Conservation (phyloP, 2,888 invertebrate genomes). For the Mythimna lalbum region DNA sequence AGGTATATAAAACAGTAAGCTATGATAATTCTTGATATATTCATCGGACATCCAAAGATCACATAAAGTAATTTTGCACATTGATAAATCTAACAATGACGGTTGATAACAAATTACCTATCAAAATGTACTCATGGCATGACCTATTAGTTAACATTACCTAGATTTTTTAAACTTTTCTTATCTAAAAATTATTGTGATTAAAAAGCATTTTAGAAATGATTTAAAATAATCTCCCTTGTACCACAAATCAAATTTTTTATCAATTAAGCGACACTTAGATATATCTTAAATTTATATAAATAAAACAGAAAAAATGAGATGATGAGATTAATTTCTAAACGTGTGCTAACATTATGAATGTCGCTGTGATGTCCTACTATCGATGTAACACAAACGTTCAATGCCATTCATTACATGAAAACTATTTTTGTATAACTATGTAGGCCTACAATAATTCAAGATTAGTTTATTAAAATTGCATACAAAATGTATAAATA, state of each 20-base stretch:
- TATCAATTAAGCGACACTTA: conserved; percentile 82
- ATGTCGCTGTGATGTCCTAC: conserved; percentile 68
- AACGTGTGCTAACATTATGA: conserved; percentile 70
- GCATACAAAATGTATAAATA: conserved; percentile 80
- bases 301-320: conserved; percentile 64
- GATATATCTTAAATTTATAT: conserved; percentile 71
- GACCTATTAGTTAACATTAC: conserved; percentile 82
- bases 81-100: conserved; percentile 86
- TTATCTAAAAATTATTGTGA: conserved; percentile 81
- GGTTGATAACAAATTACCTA: conserved; percentile 86
- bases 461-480: conserved; percentile 69
- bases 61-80: conserved; percentile 83
- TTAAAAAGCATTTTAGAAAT: conserved; percentile 86
- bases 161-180: conserved; percentile 79
- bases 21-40: conserved; percentile 84
- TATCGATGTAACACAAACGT: conserved; percentile 59
- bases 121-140: conserved; percentile 79
- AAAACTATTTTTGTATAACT: conserved; percentile 59
- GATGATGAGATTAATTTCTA: conserved; percentile 70
- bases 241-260: conserved; percentile 82
- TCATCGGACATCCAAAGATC: conserved; percentile 83
- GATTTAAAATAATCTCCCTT: conserved; percentile 86
- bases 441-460: conserved; percentile 72
- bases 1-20: conserved; percentile 85
- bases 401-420: conserved; percentile 56